Evolutionary conservation across 2,113 vertebrate species (phyloP).

Genomic region (Pygoscelis antarcticus): DNA sequence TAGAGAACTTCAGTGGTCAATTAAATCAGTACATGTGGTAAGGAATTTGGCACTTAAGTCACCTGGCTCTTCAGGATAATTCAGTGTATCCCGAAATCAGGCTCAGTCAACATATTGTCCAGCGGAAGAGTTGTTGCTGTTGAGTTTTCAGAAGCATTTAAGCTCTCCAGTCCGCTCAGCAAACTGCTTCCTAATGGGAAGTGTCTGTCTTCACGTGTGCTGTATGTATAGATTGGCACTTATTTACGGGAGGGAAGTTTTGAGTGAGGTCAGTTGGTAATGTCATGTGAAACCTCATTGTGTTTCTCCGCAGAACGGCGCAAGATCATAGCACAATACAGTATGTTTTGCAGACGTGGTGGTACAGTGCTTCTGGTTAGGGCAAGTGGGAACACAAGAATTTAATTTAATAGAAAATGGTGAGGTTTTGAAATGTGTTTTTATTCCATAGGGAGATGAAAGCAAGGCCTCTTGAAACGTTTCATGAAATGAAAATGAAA

Average conservation of each 20-base stretch:
- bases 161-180: neutral
- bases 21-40: neutral
- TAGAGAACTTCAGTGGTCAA: conserved; percentile 29
- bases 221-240: neutral
- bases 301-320: neutral
- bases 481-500: conserved; percentile 3
- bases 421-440: neutral
- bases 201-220: neutral
- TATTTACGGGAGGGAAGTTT: neutral
- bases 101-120: neutral
- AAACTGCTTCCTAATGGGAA: neutral
- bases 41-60: neutral
- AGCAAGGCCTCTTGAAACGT: neutral
- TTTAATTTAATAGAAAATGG: neutral
- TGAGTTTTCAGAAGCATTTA: neutral
- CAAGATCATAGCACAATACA: neutral
- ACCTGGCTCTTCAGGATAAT: neutral
- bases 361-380: neutral
- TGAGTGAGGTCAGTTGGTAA: neutral
- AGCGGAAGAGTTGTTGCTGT: neutral
- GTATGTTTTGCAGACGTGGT: neutral
- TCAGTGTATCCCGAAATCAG: neutral
- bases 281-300: neutral
- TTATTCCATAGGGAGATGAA: neutral
- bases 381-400: neutral